Percentiles rank a stretch among this genome's conserved stretches.
Evolutionary conservation across 2,888 invertebrate species (phyloP).

Genomic region (Electrophaes corylata): DNA sequence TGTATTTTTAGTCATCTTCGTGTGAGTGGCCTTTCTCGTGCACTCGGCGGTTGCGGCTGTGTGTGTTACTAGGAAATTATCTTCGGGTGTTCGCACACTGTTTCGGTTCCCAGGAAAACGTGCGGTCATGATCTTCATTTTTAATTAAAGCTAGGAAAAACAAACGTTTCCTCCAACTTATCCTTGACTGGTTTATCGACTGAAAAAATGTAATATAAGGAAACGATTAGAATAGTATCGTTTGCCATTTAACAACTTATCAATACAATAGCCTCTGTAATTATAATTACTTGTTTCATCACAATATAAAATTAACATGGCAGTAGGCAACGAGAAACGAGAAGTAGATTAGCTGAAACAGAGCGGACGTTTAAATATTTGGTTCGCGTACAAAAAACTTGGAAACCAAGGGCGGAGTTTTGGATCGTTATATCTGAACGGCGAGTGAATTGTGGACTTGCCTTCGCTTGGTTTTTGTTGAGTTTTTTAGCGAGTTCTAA

Average conservation of each 20-base stretch:
- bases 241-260: slow-evolving; percentile 62
- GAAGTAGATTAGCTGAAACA: slow-evolving; percentile 40
- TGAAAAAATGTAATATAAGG: slow-evolving; percentile 52
- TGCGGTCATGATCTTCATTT: slow-evolving; percentile 42
- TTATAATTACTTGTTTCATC: slow-evolving; percentile 56
- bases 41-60: slow-evolving; percentile 48
- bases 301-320: slow-evolving; percentile 41
- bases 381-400: slow-evolving; percentile 55
- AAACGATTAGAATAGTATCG: slow-evolving; percentile 69
- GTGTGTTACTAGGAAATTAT: slow-evolving; percentile 67
- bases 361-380: slow-evolving; percentile 52
- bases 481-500: slow-evolving; percentile 60
- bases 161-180: slow-evolving; percentile 37
- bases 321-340: slow-evolving; percentile 35
- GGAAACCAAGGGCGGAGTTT: slow-evolving; percentile 72
- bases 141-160: slow-evolving; percentile 44
- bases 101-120: slow-evolving; percentile 47
- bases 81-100: slow-evolving; percentile 64
- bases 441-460: slow-evolving; percentile 62
- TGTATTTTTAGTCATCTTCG: slow-evolving; percentile 78
- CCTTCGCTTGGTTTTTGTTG: slow-evolving; percentile 69
- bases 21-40: slow-evolving; percentile 73
- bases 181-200: slow-evolving; percentile 33
- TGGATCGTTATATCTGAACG: slow-evolving; percentile 72
- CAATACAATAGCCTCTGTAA: slow-evolving; percentile 62